These are phyloP conservation scores for Numenius arquata DNA, from an alignment of 2,113 vertebrate genomes.

Conservation along the genomic window DNA sequence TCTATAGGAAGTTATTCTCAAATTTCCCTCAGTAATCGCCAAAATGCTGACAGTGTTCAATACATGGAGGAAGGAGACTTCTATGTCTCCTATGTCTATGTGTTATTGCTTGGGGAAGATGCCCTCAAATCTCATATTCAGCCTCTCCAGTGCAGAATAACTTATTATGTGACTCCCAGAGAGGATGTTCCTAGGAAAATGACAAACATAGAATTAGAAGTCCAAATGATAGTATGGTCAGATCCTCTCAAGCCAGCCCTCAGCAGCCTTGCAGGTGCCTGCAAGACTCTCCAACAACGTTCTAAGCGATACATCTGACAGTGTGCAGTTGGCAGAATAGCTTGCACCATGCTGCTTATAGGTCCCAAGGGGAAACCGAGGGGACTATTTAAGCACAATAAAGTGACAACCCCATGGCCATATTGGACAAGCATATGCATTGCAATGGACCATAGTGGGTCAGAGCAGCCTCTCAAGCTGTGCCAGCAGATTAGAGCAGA, in stretches of 20 bases:
- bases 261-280: neutral
- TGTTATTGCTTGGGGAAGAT: neutral
- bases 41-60: neutral
- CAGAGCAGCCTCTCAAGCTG: neutral
- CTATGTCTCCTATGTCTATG: no score
- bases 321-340: accelerated
- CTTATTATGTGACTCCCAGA: neutral
- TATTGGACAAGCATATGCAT: accelerated
- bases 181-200: neutral
- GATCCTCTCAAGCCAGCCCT: neutral
- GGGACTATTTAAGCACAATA: neutral
- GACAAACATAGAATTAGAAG: neutral
- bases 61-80: neutral
- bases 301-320: neutral
- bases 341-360: accelerated
- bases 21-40: neutral
- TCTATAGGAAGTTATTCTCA: neutral
- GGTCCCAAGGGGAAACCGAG: neutral
- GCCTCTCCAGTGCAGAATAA: neutral
- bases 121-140: neutral
- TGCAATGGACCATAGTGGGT: neutral
- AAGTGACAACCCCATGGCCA: neutral
- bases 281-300: neutral
- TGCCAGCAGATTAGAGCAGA: neutral
- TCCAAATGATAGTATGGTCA: neutral